These are phyloP conservation scores for Charina bottae DNA, from an alignment of 2,113 vertebrate genomes.

Conservation along the genomic window DNA sequence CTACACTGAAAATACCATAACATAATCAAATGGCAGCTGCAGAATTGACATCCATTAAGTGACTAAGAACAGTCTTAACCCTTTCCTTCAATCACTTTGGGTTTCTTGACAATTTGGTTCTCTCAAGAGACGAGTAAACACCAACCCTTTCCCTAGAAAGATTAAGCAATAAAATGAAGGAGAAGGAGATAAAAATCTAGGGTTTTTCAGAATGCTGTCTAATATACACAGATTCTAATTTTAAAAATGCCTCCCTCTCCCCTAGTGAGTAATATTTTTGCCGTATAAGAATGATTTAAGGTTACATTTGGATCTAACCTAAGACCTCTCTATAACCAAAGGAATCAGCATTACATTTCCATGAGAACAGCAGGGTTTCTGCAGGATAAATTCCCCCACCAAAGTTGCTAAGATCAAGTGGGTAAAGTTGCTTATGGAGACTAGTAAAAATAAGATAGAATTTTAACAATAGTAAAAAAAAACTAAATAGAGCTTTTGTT, in stretches of 20 bases:
- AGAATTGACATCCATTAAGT: slow-evolving; percentile 49
- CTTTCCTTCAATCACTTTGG: slow-evolving; percentile 66
- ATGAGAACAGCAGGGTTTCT: neutral
- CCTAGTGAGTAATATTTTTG: neutral
- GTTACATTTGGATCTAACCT: slow-evolving; percentile 21
- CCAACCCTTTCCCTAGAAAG: slow-evolving; percentile 75
- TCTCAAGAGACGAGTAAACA: slow-evolving; percentile 76
- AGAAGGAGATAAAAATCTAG: slow-evolving; percentile 9
- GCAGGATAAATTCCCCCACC: neutral
- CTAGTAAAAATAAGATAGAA: neutral
- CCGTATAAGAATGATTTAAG: neutral
- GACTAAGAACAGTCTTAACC: slow-evolving; percentile 61
- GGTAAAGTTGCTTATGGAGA: neutral
- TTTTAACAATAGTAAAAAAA: neutral
- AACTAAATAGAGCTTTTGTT: neutral
- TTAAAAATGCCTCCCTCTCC: slow-evolving; percentile 17
- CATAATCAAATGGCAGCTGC: slow-evolving; percentile 31
- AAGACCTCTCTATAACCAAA: neutral
- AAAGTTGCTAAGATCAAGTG: neutral
- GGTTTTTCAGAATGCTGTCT: slow-evolving; percentile 58
- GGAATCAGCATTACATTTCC: neutral
- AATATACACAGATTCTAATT: neutral
- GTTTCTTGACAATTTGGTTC: slow-evolving; percentile 67
- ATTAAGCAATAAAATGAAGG: slow-evolving; percentile 68
- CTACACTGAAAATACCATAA: slow-evolving; percentile 41